phyloP scores from a whole-genome alignment of 2,113 vertebrate genomes.

The Corythoichthys haematopterus region DNA sequence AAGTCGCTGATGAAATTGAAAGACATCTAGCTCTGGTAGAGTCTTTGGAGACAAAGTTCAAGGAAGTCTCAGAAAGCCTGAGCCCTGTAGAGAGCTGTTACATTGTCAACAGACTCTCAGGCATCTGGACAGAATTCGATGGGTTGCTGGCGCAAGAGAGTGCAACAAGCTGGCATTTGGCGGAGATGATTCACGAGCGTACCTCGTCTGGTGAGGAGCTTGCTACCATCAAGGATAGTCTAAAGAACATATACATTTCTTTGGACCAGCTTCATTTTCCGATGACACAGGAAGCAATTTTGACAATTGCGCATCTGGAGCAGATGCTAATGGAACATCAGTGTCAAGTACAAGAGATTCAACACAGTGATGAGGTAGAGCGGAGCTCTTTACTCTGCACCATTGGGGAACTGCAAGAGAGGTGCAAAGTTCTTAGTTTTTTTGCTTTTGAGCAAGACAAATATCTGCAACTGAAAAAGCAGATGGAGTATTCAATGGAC shows the following conservation, averaged over 20 bases:
- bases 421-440: constrained; percentile 56
- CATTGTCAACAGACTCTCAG: constrained; percentile 76
- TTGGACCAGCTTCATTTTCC: constrained; percentile 57
- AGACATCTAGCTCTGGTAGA: constrained; percentile 62
- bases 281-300: constrained; percentile 43
- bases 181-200: constrained; percentile 69
- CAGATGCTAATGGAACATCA: constrained; percentile 63
- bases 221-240: constrained; percentile 61
- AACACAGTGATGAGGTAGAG: constrained; percentile 52
- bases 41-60: constrained; percentile 58
- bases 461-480: constrained; percentile 64
- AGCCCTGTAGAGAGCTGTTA: constrained; percentile 78
- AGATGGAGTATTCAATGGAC: constrained; percentile 65
- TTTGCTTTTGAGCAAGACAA: constrained; percentile 61
- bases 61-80: constrained; percentile 56
- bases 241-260: constrained; percentile 53
- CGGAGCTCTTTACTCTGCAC: constrained; percentile 48
- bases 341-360: constrained; percentile 61
- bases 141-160: constrained; percentile 72
- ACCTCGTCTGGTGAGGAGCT: constrained; percentile 69
- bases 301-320: constrained; percentile 22
- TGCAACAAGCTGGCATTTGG: constrained; percentile 66
- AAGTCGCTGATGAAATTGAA: constrained; percentile 65
- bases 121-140: constrained; percentile 71
- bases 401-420: constrained; percentile 67